Conservation (phyloP, 2,113 vertebrate species). For the Dendrocopos noguchii region DNA sequence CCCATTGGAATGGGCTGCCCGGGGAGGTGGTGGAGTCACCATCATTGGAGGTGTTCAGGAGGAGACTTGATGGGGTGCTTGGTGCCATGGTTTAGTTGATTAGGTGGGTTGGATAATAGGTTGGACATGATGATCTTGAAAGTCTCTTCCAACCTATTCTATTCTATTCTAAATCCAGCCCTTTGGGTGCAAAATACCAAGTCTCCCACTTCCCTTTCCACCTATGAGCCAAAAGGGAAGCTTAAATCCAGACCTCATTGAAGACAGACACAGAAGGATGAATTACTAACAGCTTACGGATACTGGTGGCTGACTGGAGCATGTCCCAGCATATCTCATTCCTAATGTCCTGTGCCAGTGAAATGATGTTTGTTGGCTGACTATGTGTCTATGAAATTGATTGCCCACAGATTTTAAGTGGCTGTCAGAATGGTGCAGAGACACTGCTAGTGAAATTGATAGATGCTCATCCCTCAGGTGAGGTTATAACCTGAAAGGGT, state of each 20-base stretch:
- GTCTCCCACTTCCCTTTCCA: too few relatives aligned
- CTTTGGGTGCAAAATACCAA: too few relatives aligned
- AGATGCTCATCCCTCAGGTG: not conserved
- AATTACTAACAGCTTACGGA: not conserved
- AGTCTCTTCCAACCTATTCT: too few relatives aligned
- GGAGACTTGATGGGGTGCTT: too few relatives aligned
- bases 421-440: not conserved
- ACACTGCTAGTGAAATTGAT: not conserved
- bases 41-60: too few relatives aligned
- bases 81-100: too few relatives aligned
- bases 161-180: too few relatives aligned
- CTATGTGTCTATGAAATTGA: not conserved
- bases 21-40: too few relatives aligned
- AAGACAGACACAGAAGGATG: not conserved
- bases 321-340: not conserved
- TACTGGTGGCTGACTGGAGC: not conserved
- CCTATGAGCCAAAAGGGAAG: not conserved
- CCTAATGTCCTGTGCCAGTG: not conserved
- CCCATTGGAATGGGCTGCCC: too few relatives aligned
- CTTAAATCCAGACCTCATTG: not conserved
- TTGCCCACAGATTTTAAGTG: rapidly evolving
- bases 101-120: too few relatives aligned
- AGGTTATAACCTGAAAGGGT: not conserved
- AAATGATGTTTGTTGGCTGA: not conserved
- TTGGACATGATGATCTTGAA: too few relatives aligned